Percentiles rank a stretch among this genome's conserved stretches.
Conservation (phyloP, 1,140 invertebrate species). For the Pseudomyrmex gracilis region DNA sequence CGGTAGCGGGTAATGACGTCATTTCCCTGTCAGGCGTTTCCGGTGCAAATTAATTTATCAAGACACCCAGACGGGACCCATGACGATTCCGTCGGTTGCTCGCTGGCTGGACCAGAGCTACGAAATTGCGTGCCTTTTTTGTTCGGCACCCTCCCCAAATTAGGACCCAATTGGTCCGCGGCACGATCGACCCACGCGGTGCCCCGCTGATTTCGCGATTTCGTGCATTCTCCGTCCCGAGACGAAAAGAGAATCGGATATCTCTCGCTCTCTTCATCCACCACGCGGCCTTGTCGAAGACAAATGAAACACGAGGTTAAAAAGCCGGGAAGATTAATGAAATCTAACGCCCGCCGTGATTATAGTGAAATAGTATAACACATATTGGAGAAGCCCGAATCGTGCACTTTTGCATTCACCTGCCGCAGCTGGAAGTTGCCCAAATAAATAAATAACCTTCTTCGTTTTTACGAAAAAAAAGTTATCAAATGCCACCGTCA, state of each 20-base stretch:
- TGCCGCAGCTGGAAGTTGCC: not conserved
- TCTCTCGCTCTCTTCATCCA: slow-evolving; percentile 46
- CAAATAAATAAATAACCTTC: slow-evolving; percentile 14
- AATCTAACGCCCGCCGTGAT: slow-evolving; percentile 50
- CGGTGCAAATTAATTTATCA: slow-evolving; percentile 84
- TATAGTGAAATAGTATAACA: slow-evolving; percentile 19
- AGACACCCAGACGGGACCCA: slow-evolving; percentile 37
- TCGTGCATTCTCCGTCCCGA: slow-evolving; percentile 51
- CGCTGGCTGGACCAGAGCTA: slow-evolving; percentile 59
- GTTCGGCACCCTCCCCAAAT: slow-evolving; percentile 69
- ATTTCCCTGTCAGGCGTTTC: slow-evolving; percentile 81
- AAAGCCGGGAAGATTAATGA: slow-evolving; percentile 71
- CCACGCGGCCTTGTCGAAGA: slow-evolving; percentile 42
- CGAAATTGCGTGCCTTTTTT: slow-evolving; percentile 73
- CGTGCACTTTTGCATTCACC: not conserved
- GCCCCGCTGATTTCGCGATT: slow-evolving; percentile 70
- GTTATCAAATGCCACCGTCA: no score
- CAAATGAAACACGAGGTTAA: slow-evolving; percentile 56
- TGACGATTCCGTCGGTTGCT: slow-evolving; percentile 48
- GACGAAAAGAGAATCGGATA: slow-evolving; percentile 66
- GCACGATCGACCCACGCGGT: slow-evolving; percentile 67
- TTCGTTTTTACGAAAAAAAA: not conserved
- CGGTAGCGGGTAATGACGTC: slow-evolving; percentile 78
- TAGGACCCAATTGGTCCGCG: slow-evolving; percentile 73
- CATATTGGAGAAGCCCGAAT: not conserved